Conservation (phyloP, 2,797 vertebrate genomes). For the Podarcis lilfordi region DNA sequence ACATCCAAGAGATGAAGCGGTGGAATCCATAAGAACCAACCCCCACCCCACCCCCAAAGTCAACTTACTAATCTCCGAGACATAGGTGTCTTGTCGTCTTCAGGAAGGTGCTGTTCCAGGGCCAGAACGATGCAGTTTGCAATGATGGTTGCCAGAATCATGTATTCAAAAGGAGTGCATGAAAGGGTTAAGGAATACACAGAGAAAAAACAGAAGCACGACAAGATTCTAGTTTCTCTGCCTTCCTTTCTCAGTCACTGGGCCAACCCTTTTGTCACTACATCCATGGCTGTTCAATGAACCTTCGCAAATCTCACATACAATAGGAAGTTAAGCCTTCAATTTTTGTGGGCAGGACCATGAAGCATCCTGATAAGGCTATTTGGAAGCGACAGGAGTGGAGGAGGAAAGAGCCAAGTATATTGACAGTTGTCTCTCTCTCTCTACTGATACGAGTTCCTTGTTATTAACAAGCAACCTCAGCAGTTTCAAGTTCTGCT, state of each 20-base stretch:
- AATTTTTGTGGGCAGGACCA: background rate
- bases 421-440: background rate
- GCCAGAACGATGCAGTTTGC: slow-evolving; percentile 98
- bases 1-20: background rate
- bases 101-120: slow-evolving; percentile 96
- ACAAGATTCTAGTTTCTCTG: background rate
- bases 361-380: background rate
- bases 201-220: background rate
- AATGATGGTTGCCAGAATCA: slow-evolving; percentile 98
- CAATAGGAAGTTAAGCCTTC: background rate
- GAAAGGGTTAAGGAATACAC: slow-evolving; percentile 83
- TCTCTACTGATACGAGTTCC: background rate
- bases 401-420: background rate
- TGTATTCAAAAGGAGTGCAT: slow-evolving; percentile 95
- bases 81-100: slow-evolving; percentile 98
- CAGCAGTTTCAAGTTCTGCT: background rate
- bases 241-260: background rate
- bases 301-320: background rate
- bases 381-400: background rate
- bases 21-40: background rate
- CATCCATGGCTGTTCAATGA: background rate
- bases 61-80: slow-evolving; percentile 91
- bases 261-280: accelerated
- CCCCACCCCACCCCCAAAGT: background rate
- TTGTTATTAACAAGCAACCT: background rate